Conservation (phyloP, 2,113 vertebrate genomes). For the Takifugu flavidus region DNA sequence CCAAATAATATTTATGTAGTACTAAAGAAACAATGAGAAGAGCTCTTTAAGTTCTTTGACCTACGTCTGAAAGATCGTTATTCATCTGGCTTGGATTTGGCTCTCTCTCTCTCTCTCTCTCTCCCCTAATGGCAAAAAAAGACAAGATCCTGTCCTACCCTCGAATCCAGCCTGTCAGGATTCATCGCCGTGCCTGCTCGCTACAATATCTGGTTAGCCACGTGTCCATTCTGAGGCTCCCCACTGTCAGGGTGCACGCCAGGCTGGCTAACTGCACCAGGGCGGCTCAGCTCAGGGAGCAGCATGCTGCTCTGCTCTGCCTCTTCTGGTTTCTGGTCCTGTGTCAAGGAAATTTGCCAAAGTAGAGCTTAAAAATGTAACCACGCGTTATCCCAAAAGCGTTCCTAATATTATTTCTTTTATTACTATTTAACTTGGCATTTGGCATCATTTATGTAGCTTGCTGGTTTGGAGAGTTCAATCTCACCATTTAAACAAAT, state of each 20-base stretch:
- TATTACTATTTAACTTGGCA: not conserved
- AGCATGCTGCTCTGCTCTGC: constrained; percentile 54
- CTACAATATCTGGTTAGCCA: constrained; percentile 55
- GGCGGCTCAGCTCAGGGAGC: constrained; percentile 42
- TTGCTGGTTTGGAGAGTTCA: too few relatives aligned
- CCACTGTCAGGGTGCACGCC: constrained; percentile 54
- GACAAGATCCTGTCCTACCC: constrained; percentile 6
- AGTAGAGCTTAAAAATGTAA: too few relatives aligned
- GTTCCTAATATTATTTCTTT: not conserved
- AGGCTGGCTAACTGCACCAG: constrained; percentile 55
- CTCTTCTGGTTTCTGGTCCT: constrained; percentile 51
- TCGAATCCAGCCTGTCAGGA: constrained; percentile 32
- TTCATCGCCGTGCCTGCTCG: constrained; percentile 55
- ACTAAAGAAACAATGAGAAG: not conserved
- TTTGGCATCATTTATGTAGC: too few relatives aligned
- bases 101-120: not conserved
- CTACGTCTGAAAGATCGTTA: constrained; percentile 9
- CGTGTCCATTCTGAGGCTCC: constrained; percentile 57
- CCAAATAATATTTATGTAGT: not conserved
- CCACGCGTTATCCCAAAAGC: too few relatives aligned
- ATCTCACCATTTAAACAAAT: too few relatives aligned
- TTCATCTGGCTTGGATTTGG: constrained; percentile 10
- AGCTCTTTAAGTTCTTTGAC: constrained; percentile 1
- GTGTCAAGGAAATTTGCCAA: not conserved
- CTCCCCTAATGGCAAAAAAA: not conserved